Base-by-base conservation (phyloP, 2,113 vertebrate species). In the Nipponia nippon region DNA sequence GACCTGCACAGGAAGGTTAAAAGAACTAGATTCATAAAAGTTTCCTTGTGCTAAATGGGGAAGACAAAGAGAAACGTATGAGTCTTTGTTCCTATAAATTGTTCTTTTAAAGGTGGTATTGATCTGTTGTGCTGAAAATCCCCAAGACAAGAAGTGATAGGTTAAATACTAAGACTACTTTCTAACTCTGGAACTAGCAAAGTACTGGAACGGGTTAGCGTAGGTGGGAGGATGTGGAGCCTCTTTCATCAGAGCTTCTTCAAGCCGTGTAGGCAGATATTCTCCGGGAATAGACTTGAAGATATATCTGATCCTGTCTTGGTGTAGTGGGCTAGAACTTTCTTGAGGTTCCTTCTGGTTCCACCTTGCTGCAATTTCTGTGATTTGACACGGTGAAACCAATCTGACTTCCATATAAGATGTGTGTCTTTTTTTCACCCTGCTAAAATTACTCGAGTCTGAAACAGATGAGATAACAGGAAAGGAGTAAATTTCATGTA, bases 391-490 rank as follows among this genome's bases (percentile, higher is more conserved):
- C 6, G 7, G 87, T 88, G 75, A 93, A 90, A 91, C 75, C 63
- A 83, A 81, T 80, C 53, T 83, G 56, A 75, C 69, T 96, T 93
- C 77, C 16, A 3, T 30, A 36, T 90, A 91, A 94, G 63, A 53
- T 4, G 3, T 16, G 16, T 62, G 66, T 59, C 58, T 83, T 73
- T 90, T 75, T 90, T 80, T 53, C 66, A 85, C 58, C 42, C 42
- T 73, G 77, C 78, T 85, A 62, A 85, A 95, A 96, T 97, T 73
- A 67, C 89, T 94, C 0, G 8, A 42, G 78, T 50, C 94, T 95
- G 93, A 91, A 95, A 90, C 46, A 91, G 89, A 93, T 91, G 78
- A 87, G 87, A 92, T 97, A 95, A 79, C 36, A 86, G 71, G 58
- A 92, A 89, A 67, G 63, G 53, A 95, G 85, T 86, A 90, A 42